Percentiles rank a stretch among this genome's conserved stretches.
Conservation (phyloP, 2,888 invertebrate species). For the Lydus trimaculatus region DNA sequence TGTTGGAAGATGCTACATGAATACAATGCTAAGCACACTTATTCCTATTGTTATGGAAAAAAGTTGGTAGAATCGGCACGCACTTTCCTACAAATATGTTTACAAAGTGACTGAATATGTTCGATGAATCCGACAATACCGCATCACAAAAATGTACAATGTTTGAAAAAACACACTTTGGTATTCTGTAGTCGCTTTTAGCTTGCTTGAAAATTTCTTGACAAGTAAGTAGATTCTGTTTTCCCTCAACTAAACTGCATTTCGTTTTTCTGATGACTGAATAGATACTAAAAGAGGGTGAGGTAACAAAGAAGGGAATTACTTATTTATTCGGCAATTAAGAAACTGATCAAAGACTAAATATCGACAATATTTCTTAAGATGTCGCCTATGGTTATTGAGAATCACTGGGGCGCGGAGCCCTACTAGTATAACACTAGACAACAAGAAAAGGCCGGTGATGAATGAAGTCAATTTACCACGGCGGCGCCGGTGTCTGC, state of each 20-base stretch:
- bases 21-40: slow-evolving; percentile 55
- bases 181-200: background rate
- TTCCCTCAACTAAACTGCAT: too few species aligned
- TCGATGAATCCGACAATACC: slow-evolving; percentile 10
- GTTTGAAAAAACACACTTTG: background rate
- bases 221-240: too few species aligned
- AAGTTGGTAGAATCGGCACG: slow-evolving; percentile 37
- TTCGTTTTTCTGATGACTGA: too few species aligned
- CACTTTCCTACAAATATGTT: slow-evolving; percentile 34
- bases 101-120: slow-evolving; percentile 33
- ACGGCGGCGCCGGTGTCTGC: slow-evolving; percentile 43
- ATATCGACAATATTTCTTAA: slow-evolving; percentile 49
- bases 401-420: slow-evolving; percentile 48
- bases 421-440: slow-evolving; percentile 47
- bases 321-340: slow-evolving; percentile 53
- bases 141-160: background rate
- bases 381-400: slow-evolving; percentile 50
- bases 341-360: slow-evolving; percentile 45
- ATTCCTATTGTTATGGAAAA: slow-evolving; percentile 54
- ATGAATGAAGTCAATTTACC: slow-evolving; percentile 55
- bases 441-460: slow-evolving; percentile 53
- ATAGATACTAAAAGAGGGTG: too few species aligned
- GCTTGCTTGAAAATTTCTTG: background rate
- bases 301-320: slow-evolving; percentile 18
- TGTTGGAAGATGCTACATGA: slow-evolving; percentile 58